A percentile compares a stretch with the other conserved stretches of the same genome.
Evolutionary conservation across 2,797 vertebrate species (phyloP).

Genomic region (Eupleurogrammus muticus): DNA sequence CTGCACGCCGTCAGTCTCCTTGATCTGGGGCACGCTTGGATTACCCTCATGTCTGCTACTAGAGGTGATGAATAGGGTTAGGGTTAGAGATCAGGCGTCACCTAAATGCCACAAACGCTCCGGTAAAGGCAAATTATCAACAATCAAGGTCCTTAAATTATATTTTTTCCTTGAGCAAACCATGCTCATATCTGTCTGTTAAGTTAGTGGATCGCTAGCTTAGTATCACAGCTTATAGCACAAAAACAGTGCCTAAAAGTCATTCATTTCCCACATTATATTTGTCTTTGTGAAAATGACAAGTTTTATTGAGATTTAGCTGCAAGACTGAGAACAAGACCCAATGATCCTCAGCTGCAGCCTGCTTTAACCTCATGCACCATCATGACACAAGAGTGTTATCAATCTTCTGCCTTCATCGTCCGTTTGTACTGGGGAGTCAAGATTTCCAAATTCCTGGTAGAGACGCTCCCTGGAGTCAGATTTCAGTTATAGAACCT

Average conservation of each 20-base stretch:
- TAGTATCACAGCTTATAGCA: not conserved
- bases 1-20: conserved; percentile 45
- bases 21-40: conserved; percentile 13
- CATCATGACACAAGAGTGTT: too few relatives aligned
- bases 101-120: not conserved
- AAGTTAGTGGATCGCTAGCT: not conserved
- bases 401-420: too few relatives aligned
- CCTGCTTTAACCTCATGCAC: too few relatives aligned
- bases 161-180: not conserved
- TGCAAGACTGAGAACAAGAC: too few relatives aligned
- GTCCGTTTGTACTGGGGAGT: too few relatives aligned
- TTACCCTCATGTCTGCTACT: conserved; percentile 11
- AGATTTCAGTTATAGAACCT: too few relatives aligned
- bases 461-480: too few relatives aligned
- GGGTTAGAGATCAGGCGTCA: not conserved
- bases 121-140: conserved; percentile 1
- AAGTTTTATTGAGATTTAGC: too few relatives aligned
- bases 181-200: not conserved
- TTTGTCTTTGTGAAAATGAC: too few relatives aligned
- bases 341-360: too few relatives aligned
- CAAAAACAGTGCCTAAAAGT: not conserved
- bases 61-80: not conserved
- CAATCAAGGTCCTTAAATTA: not conserved
- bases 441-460: too few relatives aligned
- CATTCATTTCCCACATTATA: too few relatives aligned